Evolutionary conservation across 2,888 invertebrate genomes (phyloP).

Genomic region (Acheta domesticus): DNA sequence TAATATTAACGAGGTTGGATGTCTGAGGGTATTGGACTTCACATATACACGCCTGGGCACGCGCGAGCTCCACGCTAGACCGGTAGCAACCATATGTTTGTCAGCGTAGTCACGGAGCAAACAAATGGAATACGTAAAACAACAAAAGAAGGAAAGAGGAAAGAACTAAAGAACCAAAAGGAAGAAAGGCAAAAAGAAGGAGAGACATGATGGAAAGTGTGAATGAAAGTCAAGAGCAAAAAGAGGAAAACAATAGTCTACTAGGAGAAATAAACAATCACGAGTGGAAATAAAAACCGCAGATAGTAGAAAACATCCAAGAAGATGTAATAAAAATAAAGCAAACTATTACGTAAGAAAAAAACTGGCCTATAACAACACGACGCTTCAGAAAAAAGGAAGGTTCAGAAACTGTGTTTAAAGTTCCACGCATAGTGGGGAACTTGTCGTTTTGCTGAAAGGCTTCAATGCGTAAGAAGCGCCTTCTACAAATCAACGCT

Average conservation of each 20-base stretch:
- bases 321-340: slow-evolving; percentile 18
- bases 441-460: slow-evolving; percentile 1
- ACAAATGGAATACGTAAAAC: slow-evolving; percentile 9
- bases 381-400: neutral
- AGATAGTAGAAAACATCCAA: slow-evolving; percentile 18
- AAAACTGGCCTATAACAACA: neutral
- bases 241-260: slow-evolving; percentile 11
- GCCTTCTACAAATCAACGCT: slow-evolving; percentile 18
- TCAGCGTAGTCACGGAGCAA: neutral
- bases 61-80: neutral
- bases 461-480: neutral
- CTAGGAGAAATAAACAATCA: slow-evolving; percentile 18
- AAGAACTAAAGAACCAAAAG: neutral
- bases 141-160: slow-evolving; percentile 1
- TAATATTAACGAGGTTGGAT: slow-evolving; percentile 7
- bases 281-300: neutral
- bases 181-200: neutral
- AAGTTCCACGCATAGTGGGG: slow-evolving; percentile 3
- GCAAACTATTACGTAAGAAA: slow-evolving; percentile 9
- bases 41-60: neutral
- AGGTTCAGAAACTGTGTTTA: neutral
- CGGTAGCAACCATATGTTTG: slow-evolving; percentile 18
- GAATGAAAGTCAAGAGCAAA: slow-evolving; percentile 18
- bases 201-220: slow-evolving; percentile 18
- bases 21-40: slow-evolving; percentile 18